Percentiles rank a stretch among this genome's conserved stretches.
These are phyloP conservation scores for Hermatobates lingyangjiaoensis DNA, from an alignment of 1,140 invertebrate genomes.

Conservation along the genomic window DNA sequence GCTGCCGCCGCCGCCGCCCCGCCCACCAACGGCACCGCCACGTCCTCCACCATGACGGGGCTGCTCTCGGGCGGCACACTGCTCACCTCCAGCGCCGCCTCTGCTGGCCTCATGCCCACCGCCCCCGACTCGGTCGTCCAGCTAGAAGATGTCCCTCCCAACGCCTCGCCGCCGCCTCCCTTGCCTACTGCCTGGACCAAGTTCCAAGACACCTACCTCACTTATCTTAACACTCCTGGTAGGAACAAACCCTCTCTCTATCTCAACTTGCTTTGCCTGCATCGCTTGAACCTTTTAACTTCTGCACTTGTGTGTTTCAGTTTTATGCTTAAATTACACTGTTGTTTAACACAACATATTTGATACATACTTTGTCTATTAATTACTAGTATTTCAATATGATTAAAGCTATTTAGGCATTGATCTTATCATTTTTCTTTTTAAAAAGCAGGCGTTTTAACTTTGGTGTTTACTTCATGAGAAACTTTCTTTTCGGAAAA, in stretches of 20 bases:
- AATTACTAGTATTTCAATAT: too few species aligned
- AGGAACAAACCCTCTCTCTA: slow-evolving; percentile 14
- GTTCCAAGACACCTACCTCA: slow-evolving; percentile 48
- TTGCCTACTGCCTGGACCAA: slow-evolving; percentile 20
- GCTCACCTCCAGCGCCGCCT: slow-evolving; percentile 17
- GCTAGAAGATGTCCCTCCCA: not conserved
- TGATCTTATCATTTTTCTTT: too few species aligned
- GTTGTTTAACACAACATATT: too few species aligned
- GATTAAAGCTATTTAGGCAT: too few species aligned
- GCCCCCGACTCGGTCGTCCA: slow-evolving; percentile 12
- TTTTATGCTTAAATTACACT: too few species aligned
- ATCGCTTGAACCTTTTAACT: slow-evolving; percentile 11
- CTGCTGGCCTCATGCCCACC: slow-evolving; percentile 20
- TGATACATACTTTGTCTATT: too few species aligned
- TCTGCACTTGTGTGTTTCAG: too few species aligned
- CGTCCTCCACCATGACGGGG: not conserved
- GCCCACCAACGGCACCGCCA: slow-evolving; percentile 9
- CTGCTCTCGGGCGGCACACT: slow-evolving; percentile 10
- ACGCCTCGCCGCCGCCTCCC: slow-evolving; percentile 7
- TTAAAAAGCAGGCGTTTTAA: too few species aligned
- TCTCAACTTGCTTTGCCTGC: slow-evolving; percentile 12
- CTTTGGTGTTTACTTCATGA: too few species aligned
- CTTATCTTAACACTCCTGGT: slow-evolving; percentile 40
- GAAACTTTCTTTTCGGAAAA: too few species aligned
- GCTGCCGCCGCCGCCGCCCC: slow-evolving; percentile 11